phyloP scores from a whole-genome alignment of 2,113 vertebrate genomes.

The Aythya baeri region DNA sequence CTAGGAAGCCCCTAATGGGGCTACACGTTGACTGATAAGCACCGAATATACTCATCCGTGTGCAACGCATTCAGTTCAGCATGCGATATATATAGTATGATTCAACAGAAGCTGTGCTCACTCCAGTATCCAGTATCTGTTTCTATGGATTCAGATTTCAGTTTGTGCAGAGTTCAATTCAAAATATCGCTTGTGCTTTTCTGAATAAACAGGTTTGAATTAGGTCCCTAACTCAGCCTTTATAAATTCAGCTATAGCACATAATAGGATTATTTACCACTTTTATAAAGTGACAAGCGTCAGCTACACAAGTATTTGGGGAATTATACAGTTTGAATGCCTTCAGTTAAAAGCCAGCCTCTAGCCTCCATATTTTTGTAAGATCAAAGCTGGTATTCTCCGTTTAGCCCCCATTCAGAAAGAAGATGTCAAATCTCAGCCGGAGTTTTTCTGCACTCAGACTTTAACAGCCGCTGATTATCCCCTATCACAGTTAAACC shows the following conservation, averaged over 20 bases:
- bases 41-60: background rate
- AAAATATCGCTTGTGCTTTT: slow-evolving; percentile 18
- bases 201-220: slow-evolving; percentile 53
- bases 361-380: slow-evolving; percentile 25
- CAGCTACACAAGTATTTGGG: slow-evolving; percentile 18
- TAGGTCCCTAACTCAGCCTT: slow-evolving; percentile 15
- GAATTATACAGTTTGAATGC: slow-evolving; percentile 41
- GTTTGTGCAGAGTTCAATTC: background rate
- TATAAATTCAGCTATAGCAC: slow-evolving; percentile 31
- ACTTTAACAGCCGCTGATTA: slow-evolving; percentile 37
- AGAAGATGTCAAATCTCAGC: slow-evolving; percentile 43
- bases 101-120: background rate
- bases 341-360: slow-evolving; percentile 21
- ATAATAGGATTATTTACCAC: slow-evolving; percentile 57
- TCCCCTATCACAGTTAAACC: background rate
- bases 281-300: slow-evolving; percentile 44
- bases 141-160: slow-evolving; percentile 37
- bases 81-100: background rate
- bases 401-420: slow-evolving; percentile 22
- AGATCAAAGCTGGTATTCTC: slow-evolving; percentile 57
- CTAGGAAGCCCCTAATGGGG: background rate
- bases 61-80: background rate
- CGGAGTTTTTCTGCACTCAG: slow-evolving; percentile 11
- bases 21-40: background rate
- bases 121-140: background rate